Evolutionary conservation across 2,888 invertebrate species (phyloP).

Genomic region (Pandemis corylana): DNA sequence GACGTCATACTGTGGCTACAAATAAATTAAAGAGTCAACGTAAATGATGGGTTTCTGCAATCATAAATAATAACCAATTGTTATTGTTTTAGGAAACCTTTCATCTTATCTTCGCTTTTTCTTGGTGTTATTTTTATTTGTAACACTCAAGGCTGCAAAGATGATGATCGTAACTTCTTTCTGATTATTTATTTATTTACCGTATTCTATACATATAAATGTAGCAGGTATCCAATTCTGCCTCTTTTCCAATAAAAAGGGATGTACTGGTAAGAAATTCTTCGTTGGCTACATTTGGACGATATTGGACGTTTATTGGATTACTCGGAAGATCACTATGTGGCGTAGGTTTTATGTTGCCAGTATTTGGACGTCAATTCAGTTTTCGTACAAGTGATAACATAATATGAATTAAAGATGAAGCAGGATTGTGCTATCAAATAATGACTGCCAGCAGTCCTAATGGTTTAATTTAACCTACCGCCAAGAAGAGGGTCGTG

Average conservation of each 20-base stretch:
- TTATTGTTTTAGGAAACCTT: slow-evolving; percentile 5
- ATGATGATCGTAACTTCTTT: slow-evolving; percentile 19
- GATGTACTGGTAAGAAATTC: slow-evolving; percentile 47
- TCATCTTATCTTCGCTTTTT: slow-evolving; percentile 6
- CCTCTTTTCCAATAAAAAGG: slow-evolving; percentile 46
- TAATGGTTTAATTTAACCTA: neutral
- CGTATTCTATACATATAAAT: slow-evolving; percentile 5
- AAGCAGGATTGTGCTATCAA: neutral
- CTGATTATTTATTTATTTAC: slow-evolving; percentile 22
- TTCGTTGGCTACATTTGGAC: slow-evolving; percentile 44
- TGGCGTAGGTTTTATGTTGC: slow-evolving; percentile 35
- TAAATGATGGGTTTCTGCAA: neutral
- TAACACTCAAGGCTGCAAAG: slow-evolving; percentile 11
- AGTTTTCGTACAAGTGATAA: neutral
- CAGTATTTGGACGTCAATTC: slow-evolving; percentile 9
- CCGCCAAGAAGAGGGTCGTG: neutral
- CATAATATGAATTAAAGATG: neutral
- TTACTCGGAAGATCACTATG: slow-evolving; percentile 54
- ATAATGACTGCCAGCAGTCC: neutral
- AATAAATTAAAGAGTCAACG: neutral
- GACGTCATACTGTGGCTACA: neutral
- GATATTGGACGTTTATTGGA: slow-evolving; percentile 59
- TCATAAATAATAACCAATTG: slow-evolving; percentile 8
- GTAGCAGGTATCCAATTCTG: slow-evolving; percentile 31
- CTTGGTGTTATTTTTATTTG: neutral